These are phyloP conservation scores for Emydocephalus ijimae DNA, from an alignment of 2,113 vertebrate species.

Conservation along the genomic window DNA sequence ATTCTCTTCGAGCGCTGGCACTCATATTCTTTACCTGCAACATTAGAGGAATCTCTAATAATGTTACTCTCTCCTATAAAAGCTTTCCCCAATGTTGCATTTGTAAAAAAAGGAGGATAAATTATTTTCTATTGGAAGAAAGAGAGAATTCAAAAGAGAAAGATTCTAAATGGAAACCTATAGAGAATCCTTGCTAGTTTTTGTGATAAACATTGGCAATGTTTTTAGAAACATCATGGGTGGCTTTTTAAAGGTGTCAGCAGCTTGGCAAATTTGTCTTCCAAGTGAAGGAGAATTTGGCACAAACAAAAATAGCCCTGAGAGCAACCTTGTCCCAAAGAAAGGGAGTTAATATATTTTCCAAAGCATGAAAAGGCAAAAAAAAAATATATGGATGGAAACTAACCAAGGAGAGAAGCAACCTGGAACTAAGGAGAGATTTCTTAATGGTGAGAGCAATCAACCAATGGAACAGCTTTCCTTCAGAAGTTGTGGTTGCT, in stretches of 20 bases:
- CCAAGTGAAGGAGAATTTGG: conserved; percentile 33
- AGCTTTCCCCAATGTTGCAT: conserved; percentile 59
- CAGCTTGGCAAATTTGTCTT: conserved; percentile 26
- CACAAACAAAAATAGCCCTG: conserved; percentile 25
- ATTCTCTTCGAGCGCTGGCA: background rate
- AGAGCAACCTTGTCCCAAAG: no score
- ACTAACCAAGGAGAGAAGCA: no score
- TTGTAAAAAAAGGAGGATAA: conserved; percentile 48
- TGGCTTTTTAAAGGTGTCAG: conserved; percentile 54
- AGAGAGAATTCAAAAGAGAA: background rate
- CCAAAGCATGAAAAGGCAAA: no score
- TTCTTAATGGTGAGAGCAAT: no score
- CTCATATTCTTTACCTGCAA: conserved; percentile 46
- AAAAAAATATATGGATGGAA: no score
- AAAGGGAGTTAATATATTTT: no score
- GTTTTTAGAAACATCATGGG: conserved; percentile 51
- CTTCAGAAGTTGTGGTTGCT: no score
- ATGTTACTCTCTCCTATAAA: conserved; percentile 55
- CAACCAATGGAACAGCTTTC: no score
- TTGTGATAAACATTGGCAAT: conserved; percentile 68
- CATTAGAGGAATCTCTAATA: conserved; percentile 57
- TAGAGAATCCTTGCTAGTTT: conserved; percentile 47
- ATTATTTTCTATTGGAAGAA: background rate
- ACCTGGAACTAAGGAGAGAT: no score
- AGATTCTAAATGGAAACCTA: conserved; percentile 59